A percentile compares a stretch with the other conserved stretches of the same genome.
These are phyloP conservation scores for Drosophila niveifrons DNA, from an alignment of 2,888 invertebrate species.

Conservation along the genomic window DNA sequence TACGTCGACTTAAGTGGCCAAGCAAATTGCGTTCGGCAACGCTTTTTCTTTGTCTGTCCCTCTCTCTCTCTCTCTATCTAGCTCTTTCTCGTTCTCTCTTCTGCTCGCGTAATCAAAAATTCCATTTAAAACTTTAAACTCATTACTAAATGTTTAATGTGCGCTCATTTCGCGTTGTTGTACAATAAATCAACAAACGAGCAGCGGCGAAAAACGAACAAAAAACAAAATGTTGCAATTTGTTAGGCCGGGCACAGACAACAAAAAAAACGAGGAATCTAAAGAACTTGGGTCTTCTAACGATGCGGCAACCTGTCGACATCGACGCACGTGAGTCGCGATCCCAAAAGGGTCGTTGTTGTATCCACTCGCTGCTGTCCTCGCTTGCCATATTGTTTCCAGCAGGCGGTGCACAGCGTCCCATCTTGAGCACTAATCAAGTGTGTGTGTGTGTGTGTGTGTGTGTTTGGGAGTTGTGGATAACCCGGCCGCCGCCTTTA, in stretches of 20 bases:
- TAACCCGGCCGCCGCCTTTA: slow-evolving; percentile 35
- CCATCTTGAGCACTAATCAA: slow-evolving; percentile 69
- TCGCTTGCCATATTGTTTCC: slow-evolving; percentile 67
- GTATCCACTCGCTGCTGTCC: slow-evolving; percentile 18
- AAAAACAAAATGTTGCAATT: slow-evolving; percentile 63
- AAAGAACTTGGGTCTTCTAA: slow-evolving; percentile 57
- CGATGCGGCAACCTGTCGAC: slow-evolving; percentile 79
- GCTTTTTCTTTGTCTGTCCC: background rate
- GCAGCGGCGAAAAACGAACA: slow-evolving; percentile 1
- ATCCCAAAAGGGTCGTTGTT: slow-evolving; percentile 75
- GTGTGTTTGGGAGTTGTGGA: slow-evolving; percentile 9
- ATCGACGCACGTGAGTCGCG: slow-evolving; percentile 56
- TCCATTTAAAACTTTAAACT: slow-evolving; percentile 80
- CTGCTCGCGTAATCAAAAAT: slow-evolving; percentile 65
- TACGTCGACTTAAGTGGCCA: slow-evolving; percentile 54
- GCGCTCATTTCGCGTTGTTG: slow-evolving; percentile 57
- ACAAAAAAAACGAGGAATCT: slow-evolving; percentile 34
- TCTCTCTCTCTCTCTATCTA: background rate
- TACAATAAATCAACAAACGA: slow-evolving; percentile 70
- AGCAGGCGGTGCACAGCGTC: slow-evolving; percentile 71
- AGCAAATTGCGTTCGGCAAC: slow-evolving; percentile 49
- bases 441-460: slow-evolving; percentile 44
- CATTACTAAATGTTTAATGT: slow-evolving; percentile 79
- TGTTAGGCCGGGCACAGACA: slow-evolving; percentile 66
- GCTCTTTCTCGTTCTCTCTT: too few relatives aligned